Percentiles rank a stretch among this genome's conserved stretches.
Conservation (phyloP, 1,140 invertebrate genomes). For the Coenobita brevimanus region DNA sequence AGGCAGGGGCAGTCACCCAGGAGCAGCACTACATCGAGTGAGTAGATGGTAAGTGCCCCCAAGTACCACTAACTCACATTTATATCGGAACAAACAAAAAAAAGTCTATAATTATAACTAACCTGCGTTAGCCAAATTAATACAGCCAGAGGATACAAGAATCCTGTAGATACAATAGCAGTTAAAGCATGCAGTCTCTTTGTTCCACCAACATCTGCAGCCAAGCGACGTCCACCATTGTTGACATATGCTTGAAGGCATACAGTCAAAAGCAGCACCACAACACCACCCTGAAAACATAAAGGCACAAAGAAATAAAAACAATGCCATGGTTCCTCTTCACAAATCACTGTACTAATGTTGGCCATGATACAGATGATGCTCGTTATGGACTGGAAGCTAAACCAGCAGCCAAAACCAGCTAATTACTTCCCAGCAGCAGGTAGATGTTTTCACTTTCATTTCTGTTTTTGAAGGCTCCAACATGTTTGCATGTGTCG, state of each 20-base stretch:
- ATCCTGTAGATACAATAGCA: constrained; percentile 72
- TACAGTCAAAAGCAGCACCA: constrained; percentile 73
- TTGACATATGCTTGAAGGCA: constrained; percentile 72
- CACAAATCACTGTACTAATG: no score
- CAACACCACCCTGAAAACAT: constrained; percentile 73
- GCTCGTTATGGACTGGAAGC: no score
- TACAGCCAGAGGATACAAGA: constrained; percentile 73
- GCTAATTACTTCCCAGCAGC: no score
- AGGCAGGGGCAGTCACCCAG: no score
- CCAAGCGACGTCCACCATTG: constrained; percentile 73
- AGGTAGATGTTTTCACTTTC: no score
- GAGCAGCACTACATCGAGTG: no score
- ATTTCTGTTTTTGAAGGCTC: no score
- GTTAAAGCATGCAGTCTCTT: constrained; percentile 74
- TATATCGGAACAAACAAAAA: background rate
- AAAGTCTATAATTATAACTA: background rate
- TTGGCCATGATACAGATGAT: no score
- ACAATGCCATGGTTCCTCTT: background rate
- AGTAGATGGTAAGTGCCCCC: no score
- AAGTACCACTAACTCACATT: no score
- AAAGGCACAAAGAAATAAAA: background rate
- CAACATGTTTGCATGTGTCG: no score
- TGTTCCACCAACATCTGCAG: constrained; percentile 75
- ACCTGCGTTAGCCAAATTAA: constrained; percentile 69
- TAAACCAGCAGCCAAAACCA: no score